A percentile compares a stretch with the other conserved stretches of the same genome.
Conservation (phyloP, 2,888 invertebrate genomes). For the Sialis lutaria region DNA sequence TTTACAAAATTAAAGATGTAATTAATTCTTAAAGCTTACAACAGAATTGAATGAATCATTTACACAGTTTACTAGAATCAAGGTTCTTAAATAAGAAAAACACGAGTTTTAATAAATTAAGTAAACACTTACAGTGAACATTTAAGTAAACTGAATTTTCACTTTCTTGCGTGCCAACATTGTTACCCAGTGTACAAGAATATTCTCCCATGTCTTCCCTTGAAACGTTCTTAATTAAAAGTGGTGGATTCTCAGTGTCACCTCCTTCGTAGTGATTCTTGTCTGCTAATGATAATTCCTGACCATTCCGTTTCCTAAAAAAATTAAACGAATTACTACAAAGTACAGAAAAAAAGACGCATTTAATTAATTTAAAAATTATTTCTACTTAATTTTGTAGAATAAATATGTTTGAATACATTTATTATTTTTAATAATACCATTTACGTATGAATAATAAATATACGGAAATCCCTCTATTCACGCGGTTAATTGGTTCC, state of each 20-base stretch:
- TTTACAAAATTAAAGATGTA: no score
- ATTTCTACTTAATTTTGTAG: no score
- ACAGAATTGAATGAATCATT: no score
- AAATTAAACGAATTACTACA: neutral
- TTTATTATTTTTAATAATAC: no score
- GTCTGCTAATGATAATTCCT: conserved; percentile 34
- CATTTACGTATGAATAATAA: no score
- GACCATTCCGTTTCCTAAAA: conserved; percentile 52
- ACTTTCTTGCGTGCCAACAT: conserved; percentile 57
- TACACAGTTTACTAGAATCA: no score
- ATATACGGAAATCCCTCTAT: no score
- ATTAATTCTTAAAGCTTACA: no score
- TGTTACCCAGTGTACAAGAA: conserved; percentile 63
- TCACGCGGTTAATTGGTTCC: no score
- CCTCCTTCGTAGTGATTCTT: conserved; percentile 58
- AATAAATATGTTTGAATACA: no score
- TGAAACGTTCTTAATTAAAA: conserved; percentile 58
- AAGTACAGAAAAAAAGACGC: no score
- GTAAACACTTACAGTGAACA: conserved; percentile 56
- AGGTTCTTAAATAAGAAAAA: neutral
- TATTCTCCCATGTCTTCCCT: conserved; percentile 73
- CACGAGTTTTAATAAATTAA: neutral
- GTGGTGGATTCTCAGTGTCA: conserved; percentile 51
- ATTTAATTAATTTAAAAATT: no score
- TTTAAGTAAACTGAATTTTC: conserved; percentile 58